Conservation (phyloP, 2,888 invertebrate genomes). For the Caradrina clavipalpis region DNA sequence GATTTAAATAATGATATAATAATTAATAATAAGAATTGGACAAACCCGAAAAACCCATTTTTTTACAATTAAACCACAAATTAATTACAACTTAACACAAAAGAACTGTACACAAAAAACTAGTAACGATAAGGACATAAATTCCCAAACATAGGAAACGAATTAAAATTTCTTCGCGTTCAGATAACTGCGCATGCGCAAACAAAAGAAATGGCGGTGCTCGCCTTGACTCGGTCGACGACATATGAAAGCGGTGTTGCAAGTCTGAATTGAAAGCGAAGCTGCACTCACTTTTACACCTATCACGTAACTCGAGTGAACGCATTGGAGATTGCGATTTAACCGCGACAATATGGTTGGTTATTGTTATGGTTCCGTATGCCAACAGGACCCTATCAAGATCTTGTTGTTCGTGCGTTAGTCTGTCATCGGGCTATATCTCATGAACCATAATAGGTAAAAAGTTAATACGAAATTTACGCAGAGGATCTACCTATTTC, state of each 20-base stretch:
- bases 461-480: too few relatives aligned
- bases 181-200: conserved; percentile 16
- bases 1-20: too few relatives aligned
- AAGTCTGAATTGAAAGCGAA: conserved; percentile 45
- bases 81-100: neutral
- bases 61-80: neutral
- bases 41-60: too few relatives aligned
- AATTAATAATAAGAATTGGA: too few relatives aligned
- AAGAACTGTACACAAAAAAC: neutral
- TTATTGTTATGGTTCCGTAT: neutral
- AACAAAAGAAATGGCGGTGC: conserved; percentile 40
- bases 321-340: conserved; percentile 10
- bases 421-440: too few relatives aligned
- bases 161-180: conserved; percentile 22
- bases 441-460: too few relatives aligned
- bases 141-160: conserved; percentile 12
- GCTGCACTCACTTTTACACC: conserved; percentile 25
- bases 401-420: too few relatives aligned
- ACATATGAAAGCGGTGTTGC: conserved; percentile 47
- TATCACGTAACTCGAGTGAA: conserved; percentile 27
- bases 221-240: conserved; percentile 47
- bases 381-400: too few relatives aligned
- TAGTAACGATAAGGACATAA: neutral
- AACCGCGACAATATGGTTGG: neutral
- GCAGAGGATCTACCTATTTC: too few relatives aligned